A percentile compares a stretch with the other conserved stretches of the same genome.
phyloP scores from a whole-genome alignment of 2,888 invertebrate genomes.

The Limnephilus lunatus region DNA sequence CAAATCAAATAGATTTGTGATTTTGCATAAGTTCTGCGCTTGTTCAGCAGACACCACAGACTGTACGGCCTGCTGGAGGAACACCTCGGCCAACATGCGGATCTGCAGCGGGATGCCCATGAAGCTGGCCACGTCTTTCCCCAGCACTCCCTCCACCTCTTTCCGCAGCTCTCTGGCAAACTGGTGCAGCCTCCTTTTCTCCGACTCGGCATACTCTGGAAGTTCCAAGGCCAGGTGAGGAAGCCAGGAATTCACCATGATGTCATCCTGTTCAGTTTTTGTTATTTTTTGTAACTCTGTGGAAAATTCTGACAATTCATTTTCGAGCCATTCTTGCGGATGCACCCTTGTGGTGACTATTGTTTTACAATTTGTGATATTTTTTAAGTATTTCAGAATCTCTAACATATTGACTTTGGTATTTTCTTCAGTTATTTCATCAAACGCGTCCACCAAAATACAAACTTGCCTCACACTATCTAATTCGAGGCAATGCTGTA shows the following conservation, averaged over 20 bases:
- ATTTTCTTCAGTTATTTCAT: neutral
- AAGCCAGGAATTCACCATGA: neutral
- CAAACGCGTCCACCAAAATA: neutral
- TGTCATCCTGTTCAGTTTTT: neutral
- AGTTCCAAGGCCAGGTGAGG: neutral
- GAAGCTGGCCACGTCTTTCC: neutral
- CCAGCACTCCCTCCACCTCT: neutral
- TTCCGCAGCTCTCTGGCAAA: neutral
- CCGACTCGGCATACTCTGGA: neutral
- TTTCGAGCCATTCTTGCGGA: neutral
- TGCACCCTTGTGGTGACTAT: neutral
- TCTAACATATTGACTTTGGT: neutral
- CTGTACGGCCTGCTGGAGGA: neutral
- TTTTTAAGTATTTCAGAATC: neutral
- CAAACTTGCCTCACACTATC: neutral
- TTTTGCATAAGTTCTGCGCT: neutral
- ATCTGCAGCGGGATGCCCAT: conserved; percentile 3
- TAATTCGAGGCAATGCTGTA: neutral
- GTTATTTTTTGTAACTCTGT: neutral
- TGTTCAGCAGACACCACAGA: neutral
- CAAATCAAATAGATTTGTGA: neutral
- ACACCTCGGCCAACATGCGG: neutral
- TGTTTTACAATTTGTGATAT: neutral
- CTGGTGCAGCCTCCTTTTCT: neutral
- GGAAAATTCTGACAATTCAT: neutral